A percentile compares a stretch with the other conserved stretches of the same genome.
These are phyloP conservation scores for Microtus richardsoni DNA, from an alignment of 2,113 vertebrate species.

Conservation along the genomic window DNA sequence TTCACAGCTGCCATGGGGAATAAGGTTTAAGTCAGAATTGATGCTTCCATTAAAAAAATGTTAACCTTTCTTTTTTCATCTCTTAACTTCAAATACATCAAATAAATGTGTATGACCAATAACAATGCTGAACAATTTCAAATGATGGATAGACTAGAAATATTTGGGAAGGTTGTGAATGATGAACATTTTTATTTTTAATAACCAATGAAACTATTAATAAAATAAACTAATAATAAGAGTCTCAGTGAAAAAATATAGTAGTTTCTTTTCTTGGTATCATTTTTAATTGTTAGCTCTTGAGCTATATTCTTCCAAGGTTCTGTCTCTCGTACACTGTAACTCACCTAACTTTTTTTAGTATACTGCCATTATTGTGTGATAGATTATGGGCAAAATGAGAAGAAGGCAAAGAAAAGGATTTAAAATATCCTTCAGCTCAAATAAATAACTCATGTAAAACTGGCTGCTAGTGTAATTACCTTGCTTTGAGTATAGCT, in stretches of 20 bases:
- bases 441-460: background rate
- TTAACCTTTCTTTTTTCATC: background rate
- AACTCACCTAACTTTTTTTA: background rate
- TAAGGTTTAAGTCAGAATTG: constrained; percentile 5
- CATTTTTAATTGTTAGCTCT: background rate
- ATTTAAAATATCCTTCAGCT: background rate
- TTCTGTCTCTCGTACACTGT: background rate
- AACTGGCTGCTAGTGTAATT: background rate
- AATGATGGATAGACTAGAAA: background rate
- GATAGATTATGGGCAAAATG: background rate
- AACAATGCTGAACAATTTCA: background rate
- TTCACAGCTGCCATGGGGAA: background rate
- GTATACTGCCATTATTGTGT: background rate
- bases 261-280: background rate
- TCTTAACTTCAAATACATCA: background rate
- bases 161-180: background rate
- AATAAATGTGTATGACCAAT: background rate
- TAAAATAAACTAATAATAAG: background rate
- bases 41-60: constrained; percentile 28
- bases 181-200: background rate
- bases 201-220: background rate
- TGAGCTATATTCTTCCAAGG: background rate
- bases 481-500: background rate
- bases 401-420: background rate
- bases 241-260: background rate